These are phyloP conservation scores for Marmota monax DNA, from an alignment of 2,113 vertebrate genomes.

Conservation along the genomic window DNA sequence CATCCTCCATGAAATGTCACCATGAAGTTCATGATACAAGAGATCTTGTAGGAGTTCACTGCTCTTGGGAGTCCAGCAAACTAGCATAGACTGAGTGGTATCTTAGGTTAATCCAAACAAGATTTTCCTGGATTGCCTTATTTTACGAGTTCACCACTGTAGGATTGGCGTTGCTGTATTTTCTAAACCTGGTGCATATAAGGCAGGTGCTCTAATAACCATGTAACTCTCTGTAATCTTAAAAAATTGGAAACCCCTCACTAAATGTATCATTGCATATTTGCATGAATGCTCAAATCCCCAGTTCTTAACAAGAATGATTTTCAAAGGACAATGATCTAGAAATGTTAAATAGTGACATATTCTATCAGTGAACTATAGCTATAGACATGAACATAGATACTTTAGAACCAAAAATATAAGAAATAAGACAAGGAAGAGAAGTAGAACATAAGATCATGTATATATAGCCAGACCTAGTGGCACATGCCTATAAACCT, in stretches of 20 bases:
- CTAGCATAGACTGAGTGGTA: neutral
- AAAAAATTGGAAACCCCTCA: neutral
- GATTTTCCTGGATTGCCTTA: neutral
- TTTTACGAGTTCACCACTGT: neutral
- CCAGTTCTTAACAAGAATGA: neutral
- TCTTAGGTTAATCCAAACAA: neutral
- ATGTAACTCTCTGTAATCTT: neutral
- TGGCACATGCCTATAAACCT: no score
- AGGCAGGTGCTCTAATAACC: neutral
- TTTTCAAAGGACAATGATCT: neutral
- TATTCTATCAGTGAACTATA: neutral
- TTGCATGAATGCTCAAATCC: neutral
- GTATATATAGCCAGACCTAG: no score
- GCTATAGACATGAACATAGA: neutral
- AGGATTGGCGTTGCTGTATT: neutral
- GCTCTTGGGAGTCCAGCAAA: neutral
- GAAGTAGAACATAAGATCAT: neutral
- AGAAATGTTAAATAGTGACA: neutral
- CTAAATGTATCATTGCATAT: neutral
- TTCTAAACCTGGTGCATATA: neutral
- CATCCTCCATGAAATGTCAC: accelerated
- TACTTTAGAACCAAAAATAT: neutral
- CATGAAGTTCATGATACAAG: neutral
- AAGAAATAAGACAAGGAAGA: neutral
- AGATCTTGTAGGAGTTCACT: neutral